These are phyloP conservation scores for Archivesica marissinica DNA, from an alignment of 1,140 invertebrate genomes.

Conservation along the genomic window DNA sequence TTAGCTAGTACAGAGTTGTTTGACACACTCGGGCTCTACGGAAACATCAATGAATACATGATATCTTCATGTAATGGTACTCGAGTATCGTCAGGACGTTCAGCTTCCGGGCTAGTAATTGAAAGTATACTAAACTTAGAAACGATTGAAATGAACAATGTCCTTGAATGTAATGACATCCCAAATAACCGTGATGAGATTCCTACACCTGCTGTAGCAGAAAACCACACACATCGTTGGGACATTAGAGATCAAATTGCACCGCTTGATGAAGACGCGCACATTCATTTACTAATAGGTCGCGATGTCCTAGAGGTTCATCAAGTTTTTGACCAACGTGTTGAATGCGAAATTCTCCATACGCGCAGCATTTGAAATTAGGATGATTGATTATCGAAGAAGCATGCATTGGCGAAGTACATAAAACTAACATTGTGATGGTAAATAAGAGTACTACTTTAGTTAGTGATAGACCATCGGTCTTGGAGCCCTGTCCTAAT, in stretches of 20 bases:
- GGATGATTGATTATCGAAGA: background rate
- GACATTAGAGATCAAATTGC: constrained; percentile 13
- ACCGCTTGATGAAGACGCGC: background rate
- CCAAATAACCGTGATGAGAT: background rate
- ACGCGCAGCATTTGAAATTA: background rate
- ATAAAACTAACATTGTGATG: background rate
- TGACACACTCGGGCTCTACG: background rate
- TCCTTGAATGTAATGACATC: background rate
- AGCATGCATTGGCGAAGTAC: background rate
- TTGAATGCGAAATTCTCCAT: constrained; percentile 5
- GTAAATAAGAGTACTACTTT: constrained; percentile 34
- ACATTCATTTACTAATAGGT: constrained; percentile 52
- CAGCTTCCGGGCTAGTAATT: background rate
- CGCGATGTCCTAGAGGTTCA: constrained; percentile 55
- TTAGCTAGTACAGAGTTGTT: background rate
- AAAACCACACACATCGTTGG: constrained; percentile 28
- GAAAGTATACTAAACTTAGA: background rate
- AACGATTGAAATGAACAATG: background rate
- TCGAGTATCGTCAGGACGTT: background rate
- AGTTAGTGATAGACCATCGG: constrained; percentile 5
- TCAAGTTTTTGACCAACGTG: constrained; percentile 55
- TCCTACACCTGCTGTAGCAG: constrained; percentile 3
- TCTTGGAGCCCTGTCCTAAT: constrained; percentile 50
- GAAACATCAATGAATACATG: background rate
- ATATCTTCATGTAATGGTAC: background rate